Base-by-base conservation (phyloP, 2,888 invertebrate genomes). In the Lasioglossum malachurum region DNA sequence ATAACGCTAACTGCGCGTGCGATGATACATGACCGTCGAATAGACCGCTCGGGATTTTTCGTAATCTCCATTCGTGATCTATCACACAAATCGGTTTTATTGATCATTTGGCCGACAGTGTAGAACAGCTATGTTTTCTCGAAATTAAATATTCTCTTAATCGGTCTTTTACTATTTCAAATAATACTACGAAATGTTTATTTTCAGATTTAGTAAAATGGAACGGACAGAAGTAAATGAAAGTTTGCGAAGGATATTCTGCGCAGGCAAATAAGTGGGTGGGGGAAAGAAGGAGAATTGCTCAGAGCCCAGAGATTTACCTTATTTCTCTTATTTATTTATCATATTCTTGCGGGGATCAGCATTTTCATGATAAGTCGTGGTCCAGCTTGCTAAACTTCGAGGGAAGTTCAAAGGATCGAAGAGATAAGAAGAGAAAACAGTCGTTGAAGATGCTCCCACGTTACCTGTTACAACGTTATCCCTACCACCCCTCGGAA, bases 21-120 rank as follows among this genome's bases (percentile, higher is more conserved):
- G 75, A 27, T 78, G 86, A 86, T 80, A 71, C 74, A 80, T 60
- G 86, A 44, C n/a, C 41, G 74, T 80, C 80, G 80, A 85, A 57
- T 76, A 27, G 85, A 77, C 57, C 69, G 69, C 73, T 74, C 57
- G 69, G 69, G 78, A 89, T 49, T 75, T 38, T 80, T 53, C 78
- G n/a, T 46, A 75, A 80, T 78, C 81, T 64, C 38, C 19, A 27
- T 38, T 35, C n/a, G 23, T 41, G 38, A 83, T 83, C 78, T 60
- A 69, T 60, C 71, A 41, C 49, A 38, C 14, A 19, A 12, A 35
- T 38, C n/a, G 67, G n/a, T 64, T 31, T 72, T 67, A 75, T 75
- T 10, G 53, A 74, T 84, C 78, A 60, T 41, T 60, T 44, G 46
- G 27, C 38, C 46, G 46, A 16, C 38, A 44, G 57, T 57, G 31